Base-by-base conservation (phyloP, 1,140 invertebrate genomes). In the Musca vetustissima region DNA sequence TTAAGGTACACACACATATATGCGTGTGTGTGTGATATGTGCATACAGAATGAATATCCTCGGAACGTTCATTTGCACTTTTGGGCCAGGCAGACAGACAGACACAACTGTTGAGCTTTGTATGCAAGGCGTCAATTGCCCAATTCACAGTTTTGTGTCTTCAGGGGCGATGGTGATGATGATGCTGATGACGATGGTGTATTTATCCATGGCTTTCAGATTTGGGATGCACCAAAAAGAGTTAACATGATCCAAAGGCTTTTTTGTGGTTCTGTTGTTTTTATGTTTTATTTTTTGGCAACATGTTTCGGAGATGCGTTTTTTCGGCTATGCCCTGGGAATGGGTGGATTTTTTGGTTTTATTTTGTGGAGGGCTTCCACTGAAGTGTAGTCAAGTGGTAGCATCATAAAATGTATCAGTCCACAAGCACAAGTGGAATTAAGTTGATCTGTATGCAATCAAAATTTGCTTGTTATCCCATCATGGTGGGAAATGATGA, bases 101-200 rank as follows among this genome's bases (percentile, higher is more conserved):
- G 28, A 43, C 11, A 43, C 36, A 43, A 43, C 36, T 43, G 36
- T 43, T 43, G 36, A 43, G 36, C 36, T 43, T 13, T 43, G 36
- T 43, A 61, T 61, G 57, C 28, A 61, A 36, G 57, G 57, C 57
- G 57, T 61, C 57, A 61, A 61, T 61, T 61, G 57, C 28, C 57
- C 57, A 61, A 61, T 61, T 61, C 57, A 61, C 28, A 61, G 32
- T 59, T 61, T 61, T 61, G 25, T 61, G 57, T 36, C 22, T 36
- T 43, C 13, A 43, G 36, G 36, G 36, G 36, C 36, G 36, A 43
- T 43, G 36, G 13, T 43, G 36, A 43, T 13, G 36, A 36, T 61
- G 28, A 36, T 11, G 36, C 6, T 13, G 36, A 36, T 61, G 28
- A 36, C 3, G 11, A 28, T 28, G 15, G 28, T 28, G 24, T 15